phyloP scores from a whole-genome alignment of 2,113 vertebrate species.

The Colius striatus region DNA sequence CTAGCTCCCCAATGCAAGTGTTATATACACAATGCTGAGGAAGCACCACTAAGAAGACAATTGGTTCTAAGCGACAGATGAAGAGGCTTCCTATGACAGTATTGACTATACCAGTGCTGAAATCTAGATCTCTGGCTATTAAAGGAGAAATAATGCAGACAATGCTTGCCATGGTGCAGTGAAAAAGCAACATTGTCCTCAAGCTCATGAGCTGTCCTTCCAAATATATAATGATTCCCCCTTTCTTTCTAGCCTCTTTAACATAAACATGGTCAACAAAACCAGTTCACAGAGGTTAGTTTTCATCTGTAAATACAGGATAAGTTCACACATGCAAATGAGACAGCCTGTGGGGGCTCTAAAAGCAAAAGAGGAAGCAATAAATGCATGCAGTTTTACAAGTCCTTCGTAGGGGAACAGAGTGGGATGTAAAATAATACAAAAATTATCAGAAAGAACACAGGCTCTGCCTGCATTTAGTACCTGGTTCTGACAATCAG shows the following conservation, averaged over 20 bases:
- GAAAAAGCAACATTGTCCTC: not conserved
- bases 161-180: not conserved
- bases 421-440: not conserved
- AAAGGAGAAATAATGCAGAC: not conserved
- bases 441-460: not conserved
- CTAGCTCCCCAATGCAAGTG: not conserved
- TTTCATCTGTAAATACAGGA: not conserved
- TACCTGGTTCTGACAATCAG: not conserved
- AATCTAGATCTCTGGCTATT: not conserved
- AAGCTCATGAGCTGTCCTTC: not conserved
- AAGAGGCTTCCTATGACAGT: not conserved
- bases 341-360: not conserved
- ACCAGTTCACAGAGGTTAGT: not conserved
- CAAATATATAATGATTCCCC: not conserved
- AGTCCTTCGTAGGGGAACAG: not conserved
- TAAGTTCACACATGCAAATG: not conserved
- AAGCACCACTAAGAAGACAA: not conserved
- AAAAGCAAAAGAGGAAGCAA: not conserved
- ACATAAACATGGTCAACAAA: not conserved
- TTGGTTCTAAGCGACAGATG: not conserved
- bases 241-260: not conserved
- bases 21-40: not conserved
- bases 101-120: not conserved
- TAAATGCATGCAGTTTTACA: not conserved
- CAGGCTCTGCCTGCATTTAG: not conserved